Conservation (phyloP, 2,113 vertebrate species). For the Poecilia latipinna region DNA sequence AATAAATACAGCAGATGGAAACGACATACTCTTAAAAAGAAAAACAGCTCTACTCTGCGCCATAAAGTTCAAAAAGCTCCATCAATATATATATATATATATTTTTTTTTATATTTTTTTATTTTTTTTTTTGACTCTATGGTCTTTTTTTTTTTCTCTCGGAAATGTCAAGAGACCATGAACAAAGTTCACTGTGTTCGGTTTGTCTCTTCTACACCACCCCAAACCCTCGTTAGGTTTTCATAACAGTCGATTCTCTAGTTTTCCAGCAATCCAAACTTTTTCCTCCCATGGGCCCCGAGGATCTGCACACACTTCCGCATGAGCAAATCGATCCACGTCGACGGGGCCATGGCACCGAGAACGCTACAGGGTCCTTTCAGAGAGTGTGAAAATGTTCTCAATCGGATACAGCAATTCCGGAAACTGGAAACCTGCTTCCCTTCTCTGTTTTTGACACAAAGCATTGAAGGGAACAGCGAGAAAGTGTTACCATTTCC, state of each 20-base stretch:
- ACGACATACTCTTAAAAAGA: conserved; percentile 1
- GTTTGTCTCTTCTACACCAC: conserved; percentile 22
- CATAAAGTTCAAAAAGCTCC: conserved; percentile 11
- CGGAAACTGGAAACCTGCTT: conserved; percentile 14
- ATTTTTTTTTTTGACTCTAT: conserved; percentile 1
- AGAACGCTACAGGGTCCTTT: conserved; percentile 24
- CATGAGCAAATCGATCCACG: conserved; percentile 32
- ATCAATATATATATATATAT: background rate
- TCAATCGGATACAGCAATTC: conserved; percentile 35
- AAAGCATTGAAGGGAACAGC: conserved; percentile 3
- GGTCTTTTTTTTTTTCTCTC: background rate
- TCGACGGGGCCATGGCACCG: conserved; percentile 13
- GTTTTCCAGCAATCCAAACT: conserved; percentile 30
- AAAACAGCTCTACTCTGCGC: conserved; percentile 14
- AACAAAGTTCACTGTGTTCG: conserved; percentile 12
- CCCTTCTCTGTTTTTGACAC: conserved; percentile 19
- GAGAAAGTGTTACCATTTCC: conserved; percentile 21
- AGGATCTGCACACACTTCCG: conserved; percentile 30
- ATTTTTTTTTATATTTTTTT: no score
- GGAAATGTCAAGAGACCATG: conserved; percentile 1
- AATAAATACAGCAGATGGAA: conserved; percentile 27
- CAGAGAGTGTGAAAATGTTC: conserved; percentile 48
- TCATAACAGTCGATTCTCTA: conserved; percentile 22
- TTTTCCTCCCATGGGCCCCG: conserved; percentile 11
- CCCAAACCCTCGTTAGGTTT: conserved; percentile 12